Evolutionary conservation across 2,797 vertebrate species (phyloP), one percentile per base, ranked within the genome.

Genomic region (Mionectes olivaceus): DNA sequence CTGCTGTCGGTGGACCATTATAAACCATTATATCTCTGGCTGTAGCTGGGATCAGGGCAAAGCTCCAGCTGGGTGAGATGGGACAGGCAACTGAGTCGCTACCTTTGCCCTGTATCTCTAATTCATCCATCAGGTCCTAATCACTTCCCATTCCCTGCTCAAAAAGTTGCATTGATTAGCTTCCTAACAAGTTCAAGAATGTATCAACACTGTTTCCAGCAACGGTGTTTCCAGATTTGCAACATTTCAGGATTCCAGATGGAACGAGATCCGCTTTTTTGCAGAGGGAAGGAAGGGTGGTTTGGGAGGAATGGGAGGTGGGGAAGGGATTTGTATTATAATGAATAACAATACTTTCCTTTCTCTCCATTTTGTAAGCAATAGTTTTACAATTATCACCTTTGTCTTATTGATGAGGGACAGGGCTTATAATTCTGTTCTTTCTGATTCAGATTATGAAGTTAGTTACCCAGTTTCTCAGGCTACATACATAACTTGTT

Each of bases 291-390:
- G 41, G 21, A 41, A 27, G 30, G 10, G 41, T 18, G 6, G 30
- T 24, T 63, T 44, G 21, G 22, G 22, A n/a, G 5, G 7, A 1
- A 11, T 50, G 4, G 11, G 11, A 28, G 18, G 2, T 60, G 3
- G 5, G 17, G 9, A 35, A 7, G 3, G 2, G 4, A 1, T 0
- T 12, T n/a, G 4, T 76, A 3, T 83, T 53, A 8, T 18, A 61
- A 87, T 30, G 13, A 57, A 30, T 49, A 53, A 55, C 9, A 63
- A 5, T 50, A 28, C 4, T 68, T 70, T 77, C 18, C 4, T 88
- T 86, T 33, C 10, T 46, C 22, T 80, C 12, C 3, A 21, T 56
- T 49, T 82, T 41, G 25, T 30, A 69, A 64, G 27, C 9, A 60
- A n/a, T 16, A 21, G 3, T 65, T 77, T 74, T 70, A 53, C 5